Base-by-base conservation (phyloP, 2,113 vertebrate species). In the Podiceps cristatus region DNA sequence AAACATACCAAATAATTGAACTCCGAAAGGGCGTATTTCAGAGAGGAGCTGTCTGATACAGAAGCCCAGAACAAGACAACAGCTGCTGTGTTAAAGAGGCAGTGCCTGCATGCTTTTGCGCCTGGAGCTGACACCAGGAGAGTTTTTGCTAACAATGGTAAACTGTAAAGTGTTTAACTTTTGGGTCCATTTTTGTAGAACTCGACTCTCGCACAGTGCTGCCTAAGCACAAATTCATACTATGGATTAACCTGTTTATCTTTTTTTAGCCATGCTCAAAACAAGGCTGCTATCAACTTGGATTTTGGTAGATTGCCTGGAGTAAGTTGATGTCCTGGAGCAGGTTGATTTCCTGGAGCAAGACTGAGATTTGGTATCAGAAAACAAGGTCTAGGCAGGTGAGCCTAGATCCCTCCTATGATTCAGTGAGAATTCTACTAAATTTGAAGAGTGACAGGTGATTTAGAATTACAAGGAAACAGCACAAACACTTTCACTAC, bases 61-160 rank as follows among this genome's bases (percentile, higher is more conserved):
- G 1, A 62, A 11, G 29, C 15, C 58, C 33, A 76, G 67, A 47
- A 59, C 29, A 67, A 64, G 20, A 52, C 5, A 45, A 18, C 9
- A 23, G 40, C 11, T 64, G 13, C 44, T 31, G 19, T 2, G 27
- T n/a, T 59, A 42, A 47, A 73, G n/a, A n/a, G 18, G 40, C 29
- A 42, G 7, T 3, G 18, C 3, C n/a, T 44, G 25, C 0, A 0
- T 19, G 13, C 5, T 5, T 42, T 28, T 3, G 0, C 78, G 35
- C 23, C 60, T 44, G 15, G 44, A 31, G 29, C 16, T 47, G n/a
- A 63, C 29, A 60, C 11, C 27, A 49, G 2, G 12, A 7, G 8
- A 47, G 4, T 6, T 55, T 67, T 35, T 50, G 18, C 28, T 53
- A n/a, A 18, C 50, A 94, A 31, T 5, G 5, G 44, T 35, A 59